Conservation (phyloP, 2,888 invertebrate species). For the Bellardia bayeri region DNA sequence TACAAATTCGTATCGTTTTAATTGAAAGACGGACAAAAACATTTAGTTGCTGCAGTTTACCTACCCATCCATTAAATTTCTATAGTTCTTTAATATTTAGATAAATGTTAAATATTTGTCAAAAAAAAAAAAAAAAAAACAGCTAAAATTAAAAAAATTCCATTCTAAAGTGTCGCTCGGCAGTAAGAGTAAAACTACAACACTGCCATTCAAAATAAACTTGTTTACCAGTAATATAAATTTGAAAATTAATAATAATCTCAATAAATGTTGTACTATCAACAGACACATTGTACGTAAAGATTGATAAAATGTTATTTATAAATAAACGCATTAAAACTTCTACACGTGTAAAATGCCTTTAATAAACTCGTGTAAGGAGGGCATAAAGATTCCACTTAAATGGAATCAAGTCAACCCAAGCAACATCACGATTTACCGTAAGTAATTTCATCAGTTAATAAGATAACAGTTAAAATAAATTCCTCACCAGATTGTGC, state of each 20-base stretch:
- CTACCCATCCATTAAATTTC: neutral
- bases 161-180: conserved; percentile 46
- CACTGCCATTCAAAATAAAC: conserved; percentile 37
- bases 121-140: conserved; percentile 6
- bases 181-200: conserved; percentile 29
- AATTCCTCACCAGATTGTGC: conserved; percentile 56
- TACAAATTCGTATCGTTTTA: too few species aligned
- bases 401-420: conserved; percentile 20
- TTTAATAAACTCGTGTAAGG: conserved; percentile 7
- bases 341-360: conserved; percentile 55
- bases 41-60: neutral
- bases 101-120: neutral
- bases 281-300: conserved; percentile 1
- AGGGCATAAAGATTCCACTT: conserved; percentile 5
- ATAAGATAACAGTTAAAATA: conserved; percentile 65
- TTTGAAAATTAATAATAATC: conserved; percentile 61
- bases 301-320: conserved; percentile 58
- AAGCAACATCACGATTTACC: conserved; percentile 11
- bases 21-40: neutral
- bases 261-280: conserved; percentile 49
- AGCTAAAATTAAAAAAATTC: conserved; percentile 37
- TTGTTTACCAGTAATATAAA: conserved; percentile 37
- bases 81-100: neutral
- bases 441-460: conserved; percentile 68
- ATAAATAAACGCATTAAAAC: conserved; percentile 60